Base-by-base conservation (phyloP, 2,797 vertebrate genomes). In the Amblyopsis hoosieri region DNA sequence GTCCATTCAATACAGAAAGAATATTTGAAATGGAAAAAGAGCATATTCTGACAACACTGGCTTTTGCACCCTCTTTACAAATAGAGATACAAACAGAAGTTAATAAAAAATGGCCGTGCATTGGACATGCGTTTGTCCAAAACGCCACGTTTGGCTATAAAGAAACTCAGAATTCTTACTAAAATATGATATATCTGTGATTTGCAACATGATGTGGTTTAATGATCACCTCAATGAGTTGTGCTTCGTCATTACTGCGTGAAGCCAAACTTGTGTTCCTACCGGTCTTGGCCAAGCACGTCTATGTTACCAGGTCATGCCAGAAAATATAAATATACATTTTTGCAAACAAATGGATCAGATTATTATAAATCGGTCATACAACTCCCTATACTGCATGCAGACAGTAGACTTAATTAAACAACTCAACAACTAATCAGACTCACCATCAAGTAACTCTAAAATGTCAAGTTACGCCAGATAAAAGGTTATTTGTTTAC, bases 401-500 rank as follows among this genome's bases (percentile, higher is more conserved):
- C 69, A 42, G 37, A 42, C 37, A 42, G 7, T 42, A 42, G 37
- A 42, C 37, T 9, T 9, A 42, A 29, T 29, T 29, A 29, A 29
- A 4, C 23, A 10, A 65, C 3, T 62, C 31, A 64, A 50, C 57
- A 66, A 53, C 17, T 23, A 19, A 42, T 8, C 37, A 42, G 37
- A 9, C 37, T 42, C 37, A 42, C 8, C 37, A 42, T 42, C 19
- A 50, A 57, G 72, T 57, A 59, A 68, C 46, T 78, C 48, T 46
- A 60, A n/a, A 52, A 61, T 13, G 31, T 70, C 66, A 66, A 71
- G 62, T 57, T 72, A 66, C 12, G 53, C 13, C 33, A 79, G 57
- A 57, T 72, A 85, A 85, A 88, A 86, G 80, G 69, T 66, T 60
- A 77, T 70, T 60, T 69, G 69, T 85, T 87, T 89, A 85, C 83